Evolutionary conservation across 53 echinoderm and acorn worm species (phyloP).

Genomic region (Patiria pectinifera): DNA sequence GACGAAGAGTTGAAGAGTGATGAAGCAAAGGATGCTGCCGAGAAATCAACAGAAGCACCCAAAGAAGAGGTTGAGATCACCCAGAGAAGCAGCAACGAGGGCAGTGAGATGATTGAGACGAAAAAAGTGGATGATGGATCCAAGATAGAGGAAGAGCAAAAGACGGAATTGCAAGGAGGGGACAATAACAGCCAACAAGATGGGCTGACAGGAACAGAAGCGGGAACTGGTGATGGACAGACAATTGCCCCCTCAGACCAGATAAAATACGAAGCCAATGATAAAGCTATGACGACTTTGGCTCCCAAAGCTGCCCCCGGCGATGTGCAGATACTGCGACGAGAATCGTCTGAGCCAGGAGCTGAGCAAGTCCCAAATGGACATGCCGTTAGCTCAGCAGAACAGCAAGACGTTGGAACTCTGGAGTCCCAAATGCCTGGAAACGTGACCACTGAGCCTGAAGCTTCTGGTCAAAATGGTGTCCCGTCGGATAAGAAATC

Average conservation of each 20-base stretch:
- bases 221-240: neutral
- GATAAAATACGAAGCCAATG: neutral
- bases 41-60: neutral
- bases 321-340: neutral
- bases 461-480: neutral
- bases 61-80: constrained; percentile 29
- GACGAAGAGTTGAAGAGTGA: constrained; percentile 10
- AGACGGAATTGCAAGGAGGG: neutral
- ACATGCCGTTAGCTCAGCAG: neutral
- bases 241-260: neutral
- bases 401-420: neutral
- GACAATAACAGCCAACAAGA: neutral
- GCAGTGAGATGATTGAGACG: neutral
- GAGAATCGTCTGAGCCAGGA: neutral
- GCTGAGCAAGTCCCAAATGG: neutral
- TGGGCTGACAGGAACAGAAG: neutral
- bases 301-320: no score
- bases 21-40: neutral
- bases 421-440: neutral
- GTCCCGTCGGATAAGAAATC: neutral
- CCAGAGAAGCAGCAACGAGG: constrained; percentile 19
- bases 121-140: constrained; percentile 5
- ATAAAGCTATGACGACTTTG: no score
- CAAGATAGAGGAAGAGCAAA: neutral
- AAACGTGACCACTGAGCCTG: neutral